Evolutionary conservation across 53 echinoderm and acorn worm species (phyloP).

Genomic region (Echinometra lucunter): DNA sequence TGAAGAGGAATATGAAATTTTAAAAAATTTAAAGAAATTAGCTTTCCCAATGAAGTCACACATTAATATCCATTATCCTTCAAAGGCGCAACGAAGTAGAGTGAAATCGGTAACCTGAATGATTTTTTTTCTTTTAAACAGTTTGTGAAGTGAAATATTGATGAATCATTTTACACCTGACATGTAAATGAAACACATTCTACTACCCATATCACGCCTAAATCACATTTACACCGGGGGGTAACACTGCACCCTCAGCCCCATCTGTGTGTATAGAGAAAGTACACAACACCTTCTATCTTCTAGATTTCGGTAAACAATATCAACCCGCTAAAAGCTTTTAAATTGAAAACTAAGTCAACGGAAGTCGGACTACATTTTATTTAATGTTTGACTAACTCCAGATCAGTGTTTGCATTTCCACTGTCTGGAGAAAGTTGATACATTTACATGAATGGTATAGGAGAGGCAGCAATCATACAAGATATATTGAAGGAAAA

Average conservation of each 20-base stretch:
- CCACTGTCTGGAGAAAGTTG: slow-evolving; percentile 31
- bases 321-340: slow-evolving; percentile 14
- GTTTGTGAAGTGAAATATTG: background rate
- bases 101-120: no score
- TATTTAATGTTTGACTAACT: slow-evolving; percentile 37
- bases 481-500: background rate
- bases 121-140: background rate
- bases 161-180: background rate
- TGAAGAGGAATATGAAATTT: no score
- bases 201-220: no score
- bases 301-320: slow-evolving; percentile 37
- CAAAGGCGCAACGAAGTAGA: background rate
- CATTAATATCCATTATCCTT: background rate
- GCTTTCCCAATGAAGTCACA: no score
- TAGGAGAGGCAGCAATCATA: background rate
- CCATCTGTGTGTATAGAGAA: background rate
- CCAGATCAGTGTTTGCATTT: background rate
- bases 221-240: background rate
- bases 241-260: background rate
- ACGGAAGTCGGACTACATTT: background rate
- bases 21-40: no score
- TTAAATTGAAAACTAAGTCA: slow-evolving; percentile 43
- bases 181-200: no score
- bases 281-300: background rate
- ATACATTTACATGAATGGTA: slow-evolving; percentile 28